Evolutionary conservation across 1,140 invertebrate genomes (phyloP).

Genomic region (Calycopis cecrops): DNA sequence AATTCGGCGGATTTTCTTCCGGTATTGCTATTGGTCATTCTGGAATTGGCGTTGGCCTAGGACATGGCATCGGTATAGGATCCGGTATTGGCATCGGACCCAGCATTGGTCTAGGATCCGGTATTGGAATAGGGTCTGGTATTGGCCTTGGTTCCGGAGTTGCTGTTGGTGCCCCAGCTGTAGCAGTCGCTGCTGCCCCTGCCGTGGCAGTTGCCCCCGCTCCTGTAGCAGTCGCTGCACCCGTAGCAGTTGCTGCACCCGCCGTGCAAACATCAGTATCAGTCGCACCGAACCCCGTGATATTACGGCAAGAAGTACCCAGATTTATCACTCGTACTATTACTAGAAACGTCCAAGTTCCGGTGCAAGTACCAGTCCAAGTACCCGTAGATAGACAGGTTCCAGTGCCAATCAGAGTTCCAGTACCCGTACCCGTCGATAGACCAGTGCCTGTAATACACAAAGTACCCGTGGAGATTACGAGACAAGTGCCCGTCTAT

Average conservation of each 20-base stretch:
- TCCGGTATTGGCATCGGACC: conserved; percentile 23
- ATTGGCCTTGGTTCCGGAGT: conserved; percentile 27
- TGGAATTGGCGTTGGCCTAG: conserved; percentile 16
- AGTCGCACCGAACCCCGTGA: conserved; percentile 75
- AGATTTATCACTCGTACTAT: conserved; percentile 73
- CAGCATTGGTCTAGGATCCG: conserved; percentile 23
- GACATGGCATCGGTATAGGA: conserved; percentile 19
- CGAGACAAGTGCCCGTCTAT: conserved; percentile 77
- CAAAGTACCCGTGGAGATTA: conserved; percentile 69
- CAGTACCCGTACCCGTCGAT: conserved; percentile 67
- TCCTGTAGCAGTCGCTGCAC: conserved; percentile 48
- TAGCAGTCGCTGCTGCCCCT: conserved; percentile 33
- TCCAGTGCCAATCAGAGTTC: conserved; percentile 68
- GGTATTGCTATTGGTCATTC: conserved; percentile 5
- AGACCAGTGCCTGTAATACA: conserved; percentile 56
- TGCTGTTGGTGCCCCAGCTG: conserved; percentile 20
- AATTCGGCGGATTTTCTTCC: conserved; percentile 14
- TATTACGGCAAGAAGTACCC: conserved; percentile 77
- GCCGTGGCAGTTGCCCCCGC: conserved; percentile 43
- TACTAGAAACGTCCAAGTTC: conserved; percentile 76
- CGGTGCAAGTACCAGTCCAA: conserved; percentile 76
- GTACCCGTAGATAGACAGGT: conserved; percentile 68
- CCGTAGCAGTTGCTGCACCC: conserved; percentile 39
- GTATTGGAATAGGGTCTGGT: conserved; percentile 22
- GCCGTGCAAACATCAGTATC: conserved; percentile 75